A percentile compares a stretch with the other conserved stretches of the same genome.
Evolutionary conservation across 2,113 vertebrate species (phyloP).

Genomic region (Oxyruncus cristatus): DNA sequence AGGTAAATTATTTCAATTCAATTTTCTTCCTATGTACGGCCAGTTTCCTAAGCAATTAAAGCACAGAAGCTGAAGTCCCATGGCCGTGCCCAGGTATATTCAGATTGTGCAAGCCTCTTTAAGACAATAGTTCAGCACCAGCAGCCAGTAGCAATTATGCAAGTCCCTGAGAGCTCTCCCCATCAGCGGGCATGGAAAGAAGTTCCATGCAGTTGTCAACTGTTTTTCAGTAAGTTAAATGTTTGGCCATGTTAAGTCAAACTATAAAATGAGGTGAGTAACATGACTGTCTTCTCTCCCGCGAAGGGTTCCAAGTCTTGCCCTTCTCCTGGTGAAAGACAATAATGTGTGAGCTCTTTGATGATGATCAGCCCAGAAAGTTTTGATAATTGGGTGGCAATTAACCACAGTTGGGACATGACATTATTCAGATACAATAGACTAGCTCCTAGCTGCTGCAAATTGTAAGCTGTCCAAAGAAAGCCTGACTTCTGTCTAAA

Average conservation of each 20-base stretch:
- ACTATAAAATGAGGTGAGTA: not conserved
- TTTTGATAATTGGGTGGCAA: not conserved
- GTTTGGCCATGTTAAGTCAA: not conserved
- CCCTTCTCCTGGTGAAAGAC: not conserved
- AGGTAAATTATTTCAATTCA: not conserved
- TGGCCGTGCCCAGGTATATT: not conserved
- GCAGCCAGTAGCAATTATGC: not conserved
- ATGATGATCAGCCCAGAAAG: not conserved
- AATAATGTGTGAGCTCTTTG: not conserved
- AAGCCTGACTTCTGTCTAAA: not conserved
- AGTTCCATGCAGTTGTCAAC: not conserved
- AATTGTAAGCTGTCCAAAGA: rapidly evolving
- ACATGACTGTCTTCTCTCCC: not conserved
- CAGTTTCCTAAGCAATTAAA: not conserved
- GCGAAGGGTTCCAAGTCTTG: not conserved
- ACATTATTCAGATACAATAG: not conserved
- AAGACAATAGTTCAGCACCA: not conserved
- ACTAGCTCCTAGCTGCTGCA: not conserved
- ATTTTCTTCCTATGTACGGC: not conserved
- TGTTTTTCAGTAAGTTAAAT: not conserved
- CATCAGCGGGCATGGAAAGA: not conserved
- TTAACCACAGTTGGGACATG: not conserved
- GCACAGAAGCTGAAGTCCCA: not conserved
- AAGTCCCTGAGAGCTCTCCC: not conserved
- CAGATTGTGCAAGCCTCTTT: not conserved